phyloP scores from a whole-genome alignment of 1,140 invertebrate species.

The Trichonephila clavipes region DNA sequence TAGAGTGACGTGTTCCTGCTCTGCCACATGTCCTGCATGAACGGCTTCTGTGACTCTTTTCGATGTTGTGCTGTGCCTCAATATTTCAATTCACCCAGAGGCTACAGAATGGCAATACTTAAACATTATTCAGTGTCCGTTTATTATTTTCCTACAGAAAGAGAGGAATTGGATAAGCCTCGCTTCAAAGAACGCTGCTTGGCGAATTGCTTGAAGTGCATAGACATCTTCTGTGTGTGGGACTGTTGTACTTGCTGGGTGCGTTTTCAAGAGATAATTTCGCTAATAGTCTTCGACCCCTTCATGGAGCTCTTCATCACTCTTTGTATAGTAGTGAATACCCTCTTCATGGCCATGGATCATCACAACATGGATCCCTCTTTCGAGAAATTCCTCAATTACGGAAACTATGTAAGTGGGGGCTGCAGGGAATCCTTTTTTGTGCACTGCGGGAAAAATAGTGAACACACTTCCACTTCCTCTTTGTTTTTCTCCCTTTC shows the following conservation, averaged over 20 bases:
- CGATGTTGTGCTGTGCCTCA: conserved; percentile 74
- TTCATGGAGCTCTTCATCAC: conserved; percentile 99
- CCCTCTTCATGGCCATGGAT: conserved; percentile 98
- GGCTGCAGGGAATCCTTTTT: conserved; percentile 37
- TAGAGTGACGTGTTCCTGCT: conserved; percentile 31
- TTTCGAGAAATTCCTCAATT: conserved; percentile 90
- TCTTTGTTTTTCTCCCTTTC: not conserved
- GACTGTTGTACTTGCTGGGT: conserved; percentile 96
- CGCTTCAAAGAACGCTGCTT: conserved; percentile 92
- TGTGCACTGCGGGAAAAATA: conserved; percentile 11
- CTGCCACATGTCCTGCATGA: conserved; percentile 71
- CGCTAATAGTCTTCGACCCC: conserved; percentile 96
- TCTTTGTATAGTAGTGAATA: conserved; percentile 98
- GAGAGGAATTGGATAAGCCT: conserved; percentile 84
- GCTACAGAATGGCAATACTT: conserved; percentile 77
- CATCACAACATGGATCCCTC: conserved; percentile 96
- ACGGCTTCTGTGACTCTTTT: conserved; percentile 73
- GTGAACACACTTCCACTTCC: not conserved
- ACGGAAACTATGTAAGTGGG: conserved; percentile 94
- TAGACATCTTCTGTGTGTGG: conserved; percentile 98
- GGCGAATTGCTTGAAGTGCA: conserved; percentile 87
- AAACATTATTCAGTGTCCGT: conserved; percentile 79
- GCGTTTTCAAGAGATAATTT: conserved; percentile 92
- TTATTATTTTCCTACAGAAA: conserved; percentile 79
- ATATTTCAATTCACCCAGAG: conserved; percentile 64